phyloP scores from a whole-genome alignment of 2,888 invertebrate genomes.

The Isoperla grammatica region DNA sequence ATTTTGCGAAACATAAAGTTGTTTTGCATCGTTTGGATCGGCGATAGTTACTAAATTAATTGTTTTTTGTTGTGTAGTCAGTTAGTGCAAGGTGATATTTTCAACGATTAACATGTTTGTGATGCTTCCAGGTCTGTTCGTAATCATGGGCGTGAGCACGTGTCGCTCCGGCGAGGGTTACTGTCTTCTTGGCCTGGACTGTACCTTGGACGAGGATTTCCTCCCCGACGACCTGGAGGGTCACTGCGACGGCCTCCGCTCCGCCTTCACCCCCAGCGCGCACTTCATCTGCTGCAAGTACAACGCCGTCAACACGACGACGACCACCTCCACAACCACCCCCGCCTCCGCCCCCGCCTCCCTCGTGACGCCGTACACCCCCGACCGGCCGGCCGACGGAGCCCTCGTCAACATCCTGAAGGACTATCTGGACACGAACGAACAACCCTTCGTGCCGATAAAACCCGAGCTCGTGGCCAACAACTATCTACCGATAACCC shows the following conservation, averaged over 20 bases:
- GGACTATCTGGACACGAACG: too few relatives aligned
- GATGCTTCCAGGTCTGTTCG: constrained; percentile 41
- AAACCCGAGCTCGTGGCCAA: too few relatives aligned
- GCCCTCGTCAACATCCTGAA: too few relatives aligned
- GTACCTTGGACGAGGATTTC: constrained; percentile 42
- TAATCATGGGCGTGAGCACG: constrained; percentile 42
- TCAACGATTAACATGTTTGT: not conserved
- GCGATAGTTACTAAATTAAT: too few relatives aligned
- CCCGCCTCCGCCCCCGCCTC: not conserved
- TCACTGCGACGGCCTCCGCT: constrained; percentile 42
- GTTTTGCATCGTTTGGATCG: too few relatives aligned
- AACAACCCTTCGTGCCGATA: too few relatives aligned
- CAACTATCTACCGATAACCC: too few relatives aligned
- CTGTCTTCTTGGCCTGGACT: constrained; percentile 42
- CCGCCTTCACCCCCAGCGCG: constrained; percentile 41
- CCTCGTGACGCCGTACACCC: not conserved
- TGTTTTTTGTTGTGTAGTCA: too few relatives aligned
- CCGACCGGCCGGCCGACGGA: not conserved
- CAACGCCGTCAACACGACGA: constrained; percentile 22
- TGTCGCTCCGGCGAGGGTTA: constrained; percentile 42
- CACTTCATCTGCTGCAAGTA: constrained; percentile 41
- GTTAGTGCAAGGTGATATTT: too few relatives aligned
- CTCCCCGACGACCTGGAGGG: constrained; percentile 38
- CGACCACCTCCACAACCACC: not conserved
- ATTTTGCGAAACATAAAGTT: too few relatives aligned